Evolutionary conservation across 2,888 invertebrate genomes (phyloP), one percentile per base, ranked within the genome.

Genomic region (Eudasyphora cyanicolor): DNA sequence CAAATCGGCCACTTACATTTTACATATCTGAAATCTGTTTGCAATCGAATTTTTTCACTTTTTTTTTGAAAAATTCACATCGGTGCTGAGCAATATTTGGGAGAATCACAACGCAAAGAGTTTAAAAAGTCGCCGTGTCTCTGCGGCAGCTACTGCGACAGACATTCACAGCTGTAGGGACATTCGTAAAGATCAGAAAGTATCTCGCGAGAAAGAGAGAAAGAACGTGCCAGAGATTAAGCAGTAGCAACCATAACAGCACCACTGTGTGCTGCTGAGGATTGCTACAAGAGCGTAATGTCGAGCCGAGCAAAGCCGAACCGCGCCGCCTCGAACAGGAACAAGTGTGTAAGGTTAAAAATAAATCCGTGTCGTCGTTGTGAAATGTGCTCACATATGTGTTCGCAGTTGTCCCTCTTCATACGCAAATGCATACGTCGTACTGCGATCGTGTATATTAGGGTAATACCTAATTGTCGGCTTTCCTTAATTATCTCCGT

Each of bases 311-410:
- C 51, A 35, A 17, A 27, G 19, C 60, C n/a, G 60, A 71, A 27
- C 62, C 69, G 64, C 27, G 60, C n/a, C 29, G n/a, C 14, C 70
- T 79, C 73, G 82, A 88, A 74, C n/a, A 81, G 78, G 89, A 90
- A 90, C 90, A 90, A 90, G 91, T 90, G 90, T 90, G 90, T 87
- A 86, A 85, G 88, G 88, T 89, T 90, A 91, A 88, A 90, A 90
- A 90, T 90, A 91, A 89, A 88, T 88, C 86, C 85, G 86, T 82
- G 74, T 79, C 45, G 54, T 54, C 21, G 32, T 60, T 71, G 62
- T 54, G 76, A 79, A 77, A 84, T 79, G 67, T 81, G 79, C 64
- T 75, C 76, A 76, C 77, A 82, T 79, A 62, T 77, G 79, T 71
- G 70, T 24, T 67, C 24, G 42, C 24, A 67, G 67, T 38, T 32